These are phyloP conservation scores for Syritta pipiens DNA, from an alignment of 2,888 invertebrate genomes.

Conservation along the genomic window DNA sequence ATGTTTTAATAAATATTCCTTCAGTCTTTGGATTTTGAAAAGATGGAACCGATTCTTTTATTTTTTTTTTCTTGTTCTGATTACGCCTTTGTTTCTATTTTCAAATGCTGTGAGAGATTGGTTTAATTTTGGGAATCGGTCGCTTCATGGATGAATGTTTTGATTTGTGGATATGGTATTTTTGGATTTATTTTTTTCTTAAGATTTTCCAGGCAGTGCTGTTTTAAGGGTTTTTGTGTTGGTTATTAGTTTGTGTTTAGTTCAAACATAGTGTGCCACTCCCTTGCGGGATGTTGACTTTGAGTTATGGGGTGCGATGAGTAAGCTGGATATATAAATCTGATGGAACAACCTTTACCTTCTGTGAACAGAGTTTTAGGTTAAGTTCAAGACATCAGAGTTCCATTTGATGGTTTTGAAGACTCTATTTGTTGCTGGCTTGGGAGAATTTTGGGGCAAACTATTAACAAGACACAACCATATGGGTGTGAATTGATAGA, in stretches of 20 bases:
- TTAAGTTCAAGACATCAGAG: too few relatives aligned
- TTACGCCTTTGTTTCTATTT: slow-evolving; percentile 39
- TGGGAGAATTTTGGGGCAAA: too few relatives aligned
- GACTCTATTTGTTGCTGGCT: too few relatives aligned
- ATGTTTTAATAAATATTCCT: slow-evolving; percentile 46
- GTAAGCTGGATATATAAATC: too few relatives aligned
- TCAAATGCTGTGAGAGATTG: slow-evolving; percentile 46
- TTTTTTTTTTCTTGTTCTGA: slow-evolving; percentile 1
- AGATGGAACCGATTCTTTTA: slow-evolving; percentile 13
- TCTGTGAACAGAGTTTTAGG: too few relatives aligned
- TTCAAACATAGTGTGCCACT: too few relatives aligned
- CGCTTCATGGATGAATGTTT: slow-evolving; percentile 25
- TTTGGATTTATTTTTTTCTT: slow-evolving; percentile 18
- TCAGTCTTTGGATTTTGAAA: slow-evolving; percentile 50
- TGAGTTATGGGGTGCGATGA: too few relatives aligned
- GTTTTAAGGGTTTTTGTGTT: slow-evolving; percentile 8
- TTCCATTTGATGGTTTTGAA: too few relatives aligned
- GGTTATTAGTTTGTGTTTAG: slow-evolving; percentile 7
- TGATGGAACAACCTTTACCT: too few relatives aligned
- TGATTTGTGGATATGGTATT: slow-evolving; percentile 51
- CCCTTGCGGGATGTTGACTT: too few relatives aligned
- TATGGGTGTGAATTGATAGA: too few relatives aligned
- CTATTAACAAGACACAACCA: too few relatives aligned
- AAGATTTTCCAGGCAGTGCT: slow-evolving; percentile 16
- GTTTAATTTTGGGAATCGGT: slow-evolving; percentile 52